Evolutionary conservation across 2,888 invertebrate species (phyloP), one percentile per base, ranked within the genome.

Genomic region (Asteroscopus sphinx): DNA sequence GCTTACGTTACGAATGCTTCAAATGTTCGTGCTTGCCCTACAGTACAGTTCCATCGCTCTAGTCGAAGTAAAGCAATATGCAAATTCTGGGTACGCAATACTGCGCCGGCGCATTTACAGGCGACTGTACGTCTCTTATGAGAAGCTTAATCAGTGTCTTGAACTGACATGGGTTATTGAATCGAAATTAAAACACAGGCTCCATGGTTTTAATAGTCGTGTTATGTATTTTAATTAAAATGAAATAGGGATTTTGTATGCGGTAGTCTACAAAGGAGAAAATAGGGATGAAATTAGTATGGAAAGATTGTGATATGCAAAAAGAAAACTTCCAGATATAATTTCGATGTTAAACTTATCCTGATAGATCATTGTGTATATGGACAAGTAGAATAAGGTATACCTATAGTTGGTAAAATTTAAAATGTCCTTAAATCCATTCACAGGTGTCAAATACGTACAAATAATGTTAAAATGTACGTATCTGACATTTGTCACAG

Each of bases 151-250:
- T 92, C 91, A 89, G 88, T 87, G 90, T 91, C 92, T 82, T 57
- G 75, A 85, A 16, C 83, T 88, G 92, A 91, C 90, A 92, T 76
- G 93, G 86, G 83, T 89, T 92, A 92, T 93, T 93, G 91, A 90
- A 90, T 85, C 77, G 85, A 85, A 90, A 93, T 93, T 92, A 92
- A 93, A 93, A 88, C 88, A 78, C 80, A 70, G 73, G 78, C 80
- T 79, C 72, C 44, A 35, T 63, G 59, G 77, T 79, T 82, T 81
- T 83, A 85, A 79, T 77, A 61, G 73, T 62, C 55, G 61, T 67
- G 56, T 69, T 66, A 67, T 48, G 68, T 67, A 52, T 68, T 80
- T 78, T 81, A 81, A 81, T 75, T 79, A 81, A 79, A 80, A 78
- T 75, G 48, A 76, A 76, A 72, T 73, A 61, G 68, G 45, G 8